Conservation (phyloP, 2,113 vertebrate species). For the Saimiri boliviensis region DNA sequence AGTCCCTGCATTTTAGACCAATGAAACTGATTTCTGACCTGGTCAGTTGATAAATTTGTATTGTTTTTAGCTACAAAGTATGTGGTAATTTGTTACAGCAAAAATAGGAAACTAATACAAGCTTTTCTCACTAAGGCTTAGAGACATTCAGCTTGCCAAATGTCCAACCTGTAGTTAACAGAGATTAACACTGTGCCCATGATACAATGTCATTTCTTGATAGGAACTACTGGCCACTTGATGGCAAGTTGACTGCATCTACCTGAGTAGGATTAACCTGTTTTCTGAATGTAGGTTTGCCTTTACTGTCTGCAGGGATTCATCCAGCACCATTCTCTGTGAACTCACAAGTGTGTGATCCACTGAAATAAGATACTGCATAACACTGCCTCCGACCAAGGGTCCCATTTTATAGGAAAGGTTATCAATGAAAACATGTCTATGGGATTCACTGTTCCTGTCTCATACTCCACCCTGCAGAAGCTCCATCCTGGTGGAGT, state of each 20-base stretch:
- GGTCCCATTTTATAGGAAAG: neutral
- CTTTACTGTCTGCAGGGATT: neutral
- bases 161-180: neutral
- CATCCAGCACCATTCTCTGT: neutral
- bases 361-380: neutral
- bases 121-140: neutral
- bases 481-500: neutral
- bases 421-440: neutral
- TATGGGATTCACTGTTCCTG: neutral
- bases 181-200: neutral
- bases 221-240: neutral
- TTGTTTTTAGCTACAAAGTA: neutral
- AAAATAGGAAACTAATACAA: neutral
- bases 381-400: neutral
- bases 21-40: neutral
- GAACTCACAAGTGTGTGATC: neutral
- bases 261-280: neutral
- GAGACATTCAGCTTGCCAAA: neutral
- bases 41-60: neutral
- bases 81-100: neutral
- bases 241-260: neutral
- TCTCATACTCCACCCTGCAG: neutral
- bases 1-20: neutral
- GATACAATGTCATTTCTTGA: neutral
- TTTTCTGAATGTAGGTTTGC: neutral